Percentiles rank a stretch among this genome's conserved stretches.
Conservation (phyloP, 2,888 invertebrate species). For the Meteorus colon region DNA sequence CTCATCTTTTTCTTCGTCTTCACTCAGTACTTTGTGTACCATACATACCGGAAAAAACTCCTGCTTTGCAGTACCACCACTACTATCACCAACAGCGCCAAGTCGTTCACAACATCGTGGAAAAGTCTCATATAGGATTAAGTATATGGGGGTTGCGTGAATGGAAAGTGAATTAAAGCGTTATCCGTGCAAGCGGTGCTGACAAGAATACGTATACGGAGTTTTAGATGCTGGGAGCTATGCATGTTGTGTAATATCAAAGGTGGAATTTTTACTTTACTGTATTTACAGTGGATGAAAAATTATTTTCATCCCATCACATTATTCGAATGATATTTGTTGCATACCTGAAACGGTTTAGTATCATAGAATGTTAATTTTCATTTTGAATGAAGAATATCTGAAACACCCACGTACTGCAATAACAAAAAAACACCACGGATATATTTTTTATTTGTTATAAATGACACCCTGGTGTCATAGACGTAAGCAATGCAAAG, state of each 20-base stretch:
- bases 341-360: background rate
- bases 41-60: slow-evolving; percentile 27
- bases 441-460: slow-evolving; percentile 31
- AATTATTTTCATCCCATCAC: background rate
- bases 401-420: background rate
- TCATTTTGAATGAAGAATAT: background rate
- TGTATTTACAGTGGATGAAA: background rate
- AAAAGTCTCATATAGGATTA: slow-evolving; percentile 34
- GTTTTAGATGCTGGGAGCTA: background rate
- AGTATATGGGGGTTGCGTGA: slow-evolving; percentile 44
- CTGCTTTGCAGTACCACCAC: slow-evolving; percentile 22
- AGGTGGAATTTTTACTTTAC: background rate
- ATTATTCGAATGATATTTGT: background rate
- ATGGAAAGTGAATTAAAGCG: slow-evolving; percentile 46
- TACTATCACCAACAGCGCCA: slow-evolving; percentile 19
- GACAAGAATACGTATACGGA: background rate
- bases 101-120: slow-evolving; percentile 35
- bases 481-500: background rate
- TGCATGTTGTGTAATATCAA: background rate
- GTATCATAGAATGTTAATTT: background rate
- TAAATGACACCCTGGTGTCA: slow-evolving; percentile 30
- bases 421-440: background rate
- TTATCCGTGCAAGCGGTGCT: slow-evolving; percentile 29
- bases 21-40: slow-evolving; percentile 26
- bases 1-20: slow-evolving; percentile 35